Conservation (phyloP, 2,113 vertebrate genomes). For the Pogonocichla stellata region DNA sequence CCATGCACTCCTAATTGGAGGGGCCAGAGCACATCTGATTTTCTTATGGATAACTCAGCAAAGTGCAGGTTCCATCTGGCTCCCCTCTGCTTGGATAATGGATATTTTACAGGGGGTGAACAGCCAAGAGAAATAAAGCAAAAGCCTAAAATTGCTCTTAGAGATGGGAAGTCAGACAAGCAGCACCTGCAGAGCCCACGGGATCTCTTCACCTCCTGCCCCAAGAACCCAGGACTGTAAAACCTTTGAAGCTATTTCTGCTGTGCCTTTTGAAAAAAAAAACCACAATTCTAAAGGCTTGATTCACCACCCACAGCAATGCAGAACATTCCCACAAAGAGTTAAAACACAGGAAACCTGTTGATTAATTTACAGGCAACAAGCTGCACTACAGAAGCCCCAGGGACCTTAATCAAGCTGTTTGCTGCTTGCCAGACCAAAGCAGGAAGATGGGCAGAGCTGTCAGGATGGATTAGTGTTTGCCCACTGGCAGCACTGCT, state of each 20-base stretch:
- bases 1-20: not conserved
- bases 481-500: conserved; percentile 5
- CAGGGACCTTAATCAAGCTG: conserved; percentile 45
- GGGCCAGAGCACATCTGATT: not conserved
- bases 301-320: not conserved
- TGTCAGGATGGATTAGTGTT: conserved; percentile 55
- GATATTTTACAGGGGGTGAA: not conserved
- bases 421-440: conserved; percentile 41
- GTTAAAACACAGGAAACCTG: conserved; percentile 45
- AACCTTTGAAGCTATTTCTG: not conserved
- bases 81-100: not conserved
- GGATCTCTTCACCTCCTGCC: not conserved
- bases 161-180: not conserved
- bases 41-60: not conserved
- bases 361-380: conserved; percentile 62
- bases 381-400: conserved; percentile 48
- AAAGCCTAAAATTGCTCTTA: not conserved
- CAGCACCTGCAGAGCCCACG: not conserved
- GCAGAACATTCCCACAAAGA: not conserved
- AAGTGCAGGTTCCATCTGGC: not conserved
- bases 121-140: not conserved
- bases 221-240: not conserved
- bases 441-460: conserved; percentile 57
- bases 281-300: not conserved
- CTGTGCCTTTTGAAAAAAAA: not conserved